phyloP scores from a whole-genome alignment of 2,888 invertebrate species.

The Mythimna pallens region DNA sequence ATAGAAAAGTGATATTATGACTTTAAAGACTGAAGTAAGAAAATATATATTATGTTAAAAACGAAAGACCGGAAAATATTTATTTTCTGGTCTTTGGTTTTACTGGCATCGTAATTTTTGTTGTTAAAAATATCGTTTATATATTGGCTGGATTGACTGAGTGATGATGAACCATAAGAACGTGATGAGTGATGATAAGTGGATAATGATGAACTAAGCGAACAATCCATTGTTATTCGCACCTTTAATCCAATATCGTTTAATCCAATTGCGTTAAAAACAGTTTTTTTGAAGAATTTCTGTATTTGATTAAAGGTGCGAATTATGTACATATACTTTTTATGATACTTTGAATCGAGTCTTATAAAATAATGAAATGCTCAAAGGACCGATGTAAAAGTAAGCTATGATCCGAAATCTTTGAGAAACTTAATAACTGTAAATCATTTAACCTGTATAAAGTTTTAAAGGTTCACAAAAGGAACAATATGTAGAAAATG shows the following conservation, averaged over 20 bases:
- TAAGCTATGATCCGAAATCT: no score
- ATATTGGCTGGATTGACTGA: neutral
- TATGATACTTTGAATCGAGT: neutral
- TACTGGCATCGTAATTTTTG: neutral
- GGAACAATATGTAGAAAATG: slow-evolving; percentile 59
- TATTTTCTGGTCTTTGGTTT: neutral
- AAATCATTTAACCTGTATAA: slow-evolving; percentile 25
- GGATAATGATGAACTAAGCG: neutral
- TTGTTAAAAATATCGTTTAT: neutral
- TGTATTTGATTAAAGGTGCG: no score
- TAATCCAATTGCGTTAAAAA: no score
- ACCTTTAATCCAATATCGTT: no score
- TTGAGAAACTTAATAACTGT: slow-evolving; percentile 11
- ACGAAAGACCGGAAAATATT: neutral
- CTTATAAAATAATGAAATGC: neutral
- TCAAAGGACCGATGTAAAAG: neutral
- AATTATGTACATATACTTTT: no score
- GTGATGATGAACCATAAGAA: slow-evolving; percentile 1
- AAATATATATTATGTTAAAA: neutral
- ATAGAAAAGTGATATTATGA: neutral
- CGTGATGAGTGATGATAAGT: slow-evolving; percentile 5
- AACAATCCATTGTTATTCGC: neutral
- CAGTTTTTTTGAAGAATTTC: no score
- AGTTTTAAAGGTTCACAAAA: slow-evolving; percentile 39
- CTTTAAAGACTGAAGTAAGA: neutral